Conservation (phyloP, 2,888 invertebrate species). For the Rhimphoctona megacephalus region DNA sequence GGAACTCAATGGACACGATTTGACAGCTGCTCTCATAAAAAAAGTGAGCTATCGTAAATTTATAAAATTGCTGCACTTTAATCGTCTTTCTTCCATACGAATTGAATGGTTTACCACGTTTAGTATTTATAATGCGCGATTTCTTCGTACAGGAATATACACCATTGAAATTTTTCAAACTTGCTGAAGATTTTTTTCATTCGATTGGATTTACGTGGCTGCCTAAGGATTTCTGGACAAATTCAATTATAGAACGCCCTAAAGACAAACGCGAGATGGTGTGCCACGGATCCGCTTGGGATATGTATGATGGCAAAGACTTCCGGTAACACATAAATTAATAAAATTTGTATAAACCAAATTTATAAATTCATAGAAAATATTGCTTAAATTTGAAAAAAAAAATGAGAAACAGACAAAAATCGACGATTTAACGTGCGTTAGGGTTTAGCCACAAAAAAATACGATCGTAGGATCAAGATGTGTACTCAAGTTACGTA, state of each 20-base stretch:
- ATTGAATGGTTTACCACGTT: neutral
- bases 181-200: slow-evolving; percentile 89
- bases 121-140: neutral
- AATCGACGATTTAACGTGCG: slow-evolving; percentile 42
- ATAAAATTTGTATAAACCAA: neutral
- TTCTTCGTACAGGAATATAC: slow-evolving; percentile 56
- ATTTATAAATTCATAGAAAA: slow-evolving; percentile 6
- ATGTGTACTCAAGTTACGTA: slow-evolving; percentile 88
- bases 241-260: slow-evolving; percentile 86
- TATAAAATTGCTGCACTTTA: neutral
- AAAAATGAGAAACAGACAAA: slow-evolving; percentile 10
- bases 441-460: slow-evolving; percentile 53
- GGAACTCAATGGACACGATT: slow-evolving; percentile 88
- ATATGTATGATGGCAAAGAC: slow-evolving; percentile 89
- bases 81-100: neutral
- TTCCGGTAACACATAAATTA: slow-evolving; percentile 87
- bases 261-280: slow-evolving; percentile 84
- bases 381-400: neutral
- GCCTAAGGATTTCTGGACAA: slow-evolving; percentile 88
- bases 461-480: slow-evolving; percentile 86
- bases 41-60: slow-evolving; percentile 84
- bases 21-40: slow-evolving; percentile 89
- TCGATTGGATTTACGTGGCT: slow-evolving; percentile 88
- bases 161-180: slow-evolving; percentile 60
- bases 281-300: slow-evolving; percentile 91